Evolutionary conservation across 2,888 invertebrate species (phyloP).

Genomic region (Anthophora plumipes): DNA sequence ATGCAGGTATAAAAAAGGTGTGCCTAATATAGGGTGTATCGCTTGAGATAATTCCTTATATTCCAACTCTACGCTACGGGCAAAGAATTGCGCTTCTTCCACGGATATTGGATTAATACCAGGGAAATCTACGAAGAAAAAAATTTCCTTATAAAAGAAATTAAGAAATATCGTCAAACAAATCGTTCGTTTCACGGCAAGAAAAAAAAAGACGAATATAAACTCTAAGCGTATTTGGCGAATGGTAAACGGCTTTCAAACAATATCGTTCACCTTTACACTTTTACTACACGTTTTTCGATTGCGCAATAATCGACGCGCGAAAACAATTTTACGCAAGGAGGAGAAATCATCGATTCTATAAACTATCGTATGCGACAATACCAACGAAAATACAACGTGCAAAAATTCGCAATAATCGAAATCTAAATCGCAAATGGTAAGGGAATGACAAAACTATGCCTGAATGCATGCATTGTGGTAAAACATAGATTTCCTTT

Average conservation of each 20-base stretch:
- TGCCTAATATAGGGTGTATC: slow-evolving; percentile 81
- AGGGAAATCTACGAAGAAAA: slow-evolving; percentile 76
- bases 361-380: no score
- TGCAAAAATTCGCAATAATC: neutral
- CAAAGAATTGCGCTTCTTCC: slow-evolving; percentile 76
- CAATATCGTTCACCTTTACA: no score
- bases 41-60: slow-evolving; percentile 82
- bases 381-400: neutral
- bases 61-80: slow-evolving; percentile 61
- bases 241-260: no score
- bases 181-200: no score
- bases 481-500: slow-evolving; percentile 44
- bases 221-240: no score
- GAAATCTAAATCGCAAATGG: neutral
- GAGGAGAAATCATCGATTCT: neutral
- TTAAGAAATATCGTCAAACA: neutral
- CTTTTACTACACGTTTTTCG: no score
- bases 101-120: slow-evolving; percentile 79
- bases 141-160: neutral
- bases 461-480: neutral
- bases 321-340: neutral
- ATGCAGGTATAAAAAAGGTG: slow-evolving; percentile 80
- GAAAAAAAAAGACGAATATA: no score
- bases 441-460: neutral
- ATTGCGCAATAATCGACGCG: neutral